phyloP scores from a whole-genome alignment of 2,797 vertebrate species.

The Micrastur ruficollis region DNA sequence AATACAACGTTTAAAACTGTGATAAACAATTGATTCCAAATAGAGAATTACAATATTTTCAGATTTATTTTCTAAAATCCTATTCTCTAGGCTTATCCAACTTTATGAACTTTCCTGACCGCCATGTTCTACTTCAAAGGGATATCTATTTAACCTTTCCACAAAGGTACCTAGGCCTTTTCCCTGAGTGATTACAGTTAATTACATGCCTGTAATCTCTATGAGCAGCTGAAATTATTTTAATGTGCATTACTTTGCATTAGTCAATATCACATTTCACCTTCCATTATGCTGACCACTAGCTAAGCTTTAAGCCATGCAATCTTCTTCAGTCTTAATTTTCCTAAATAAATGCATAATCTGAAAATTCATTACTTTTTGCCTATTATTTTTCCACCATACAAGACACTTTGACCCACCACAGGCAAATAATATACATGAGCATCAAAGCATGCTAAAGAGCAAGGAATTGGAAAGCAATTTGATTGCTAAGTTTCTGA shows the following conservation, averaged over 20 bases:
- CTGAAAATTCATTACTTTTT: not conserved
- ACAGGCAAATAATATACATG: not conserved
- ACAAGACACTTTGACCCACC: not conserved
- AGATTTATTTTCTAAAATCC: not conserved
- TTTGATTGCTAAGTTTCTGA: not conserved
- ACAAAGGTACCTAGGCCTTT: not conserved
- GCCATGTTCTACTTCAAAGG: not conserved
- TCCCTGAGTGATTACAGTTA: not conserved
- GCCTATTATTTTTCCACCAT: not conserved
- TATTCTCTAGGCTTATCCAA: not conserved
- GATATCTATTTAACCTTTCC: not conserved
- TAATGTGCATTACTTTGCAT: not conserved
- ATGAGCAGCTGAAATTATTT: not conserved
- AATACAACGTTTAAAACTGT: not conserved
- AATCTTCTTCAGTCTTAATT: not conserved
- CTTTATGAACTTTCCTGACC: not conserved
- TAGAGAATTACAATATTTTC: not conserved
- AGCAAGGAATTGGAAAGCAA: not conserved
- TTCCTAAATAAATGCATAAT: not conserved
- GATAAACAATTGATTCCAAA: not conserved
- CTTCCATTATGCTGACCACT: not conserved
- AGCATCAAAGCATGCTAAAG: not conserved
- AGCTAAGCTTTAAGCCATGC: not conserved
- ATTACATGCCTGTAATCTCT: not conserved
- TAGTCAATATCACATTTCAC: not conserved